Evolutionary conservation across 1,140 invertebrate genomes (phyloP).

Genomic region (Dufourea novaeangliae): DNA sequence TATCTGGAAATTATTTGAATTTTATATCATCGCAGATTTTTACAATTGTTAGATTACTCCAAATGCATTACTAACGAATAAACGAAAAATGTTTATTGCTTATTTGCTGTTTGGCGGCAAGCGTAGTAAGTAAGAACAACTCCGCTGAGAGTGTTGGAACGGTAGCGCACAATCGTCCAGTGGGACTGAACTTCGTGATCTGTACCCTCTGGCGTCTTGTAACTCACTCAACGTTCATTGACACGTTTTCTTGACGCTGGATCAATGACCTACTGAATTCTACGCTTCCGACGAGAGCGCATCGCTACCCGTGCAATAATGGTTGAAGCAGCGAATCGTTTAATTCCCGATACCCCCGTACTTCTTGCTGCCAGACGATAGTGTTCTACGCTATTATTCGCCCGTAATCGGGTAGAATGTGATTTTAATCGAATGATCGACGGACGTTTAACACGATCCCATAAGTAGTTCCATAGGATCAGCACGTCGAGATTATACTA

Average conservation of each 20-base stretch:
- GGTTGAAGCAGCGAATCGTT: constrained; percentile 20
- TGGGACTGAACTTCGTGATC: constrained; percentile 18
- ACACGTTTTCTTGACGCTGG: constrained; percentile 41
- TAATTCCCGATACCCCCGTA: neutral
- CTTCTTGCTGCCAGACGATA: neutral
- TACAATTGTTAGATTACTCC: no score
- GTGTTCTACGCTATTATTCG: neutral
- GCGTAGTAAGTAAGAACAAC: constrained; percentile 5
- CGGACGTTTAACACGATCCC: neutral
- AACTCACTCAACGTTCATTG: constrained; percentile 47
- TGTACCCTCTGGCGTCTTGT: constrained; percentile 2
- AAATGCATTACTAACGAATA: no score
- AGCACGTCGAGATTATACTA: no score
- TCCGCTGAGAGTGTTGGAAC: constrained; percentile 8
- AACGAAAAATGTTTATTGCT: no score
- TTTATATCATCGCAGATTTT: no score
- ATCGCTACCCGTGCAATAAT: neutral
- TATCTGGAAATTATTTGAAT: no score
- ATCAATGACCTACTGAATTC: constrained; percentile 48
- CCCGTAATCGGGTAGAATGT: neutral
- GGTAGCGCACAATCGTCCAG: neutral
- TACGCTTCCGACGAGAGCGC: constrained; percentile 7
- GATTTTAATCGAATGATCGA: constrained; percentile 1
- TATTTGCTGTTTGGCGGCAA: neutral
- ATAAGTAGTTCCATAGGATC: neutral